Evolutionary conservation across 2,797 vertebrate genomes (phyloP).

Genomic region (Amniataba percoides): DNA sequence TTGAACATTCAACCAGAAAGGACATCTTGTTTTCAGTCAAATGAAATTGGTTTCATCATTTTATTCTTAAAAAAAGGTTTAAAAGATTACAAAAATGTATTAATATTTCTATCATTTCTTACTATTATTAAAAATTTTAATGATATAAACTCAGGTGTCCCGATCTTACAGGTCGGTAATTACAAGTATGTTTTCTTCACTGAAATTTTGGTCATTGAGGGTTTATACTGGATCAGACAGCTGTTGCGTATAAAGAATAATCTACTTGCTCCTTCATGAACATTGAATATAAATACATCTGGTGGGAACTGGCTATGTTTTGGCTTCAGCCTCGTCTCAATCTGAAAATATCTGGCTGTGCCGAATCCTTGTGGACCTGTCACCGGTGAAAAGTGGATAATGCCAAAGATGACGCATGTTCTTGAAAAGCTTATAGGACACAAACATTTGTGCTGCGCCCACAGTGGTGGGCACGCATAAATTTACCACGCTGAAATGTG

Average conservation of each 20-base stretch:
- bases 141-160: not conserved
- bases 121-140: not conserved
- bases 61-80: not conserved
- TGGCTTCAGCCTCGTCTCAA: not conserved
- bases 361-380: not conserved
- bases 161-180: not conserved
- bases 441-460: conserved; percentile 33
- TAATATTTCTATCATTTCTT: no score
- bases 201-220: not conserved
- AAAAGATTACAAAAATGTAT: not conserved
- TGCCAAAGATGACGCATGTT: conserved; percentile 35
- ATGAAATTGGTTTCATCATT: not conserved
- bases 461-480: conserved; percentile 34
- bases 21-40: not conserved
- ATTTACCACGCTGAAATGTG: conserved; percentile 29
- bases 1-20: not conserved
- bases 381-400: conserved; percentile 18
- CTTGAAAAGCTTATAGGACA: conserved; percentile 21
- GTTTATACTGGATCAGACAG: no score
- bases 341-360: conserved; percentile 6
- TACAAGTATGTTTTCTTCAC: not conserved
- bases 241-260: no score
- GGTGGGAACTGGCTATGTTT: not conserved
- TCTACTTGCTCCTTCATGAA: not conserved
- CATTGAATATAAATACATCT: conserved; percentile 1